Conservation (phyloP, 2,888 invertebrate genomes). For the Marronus borbonicus region DNA sequence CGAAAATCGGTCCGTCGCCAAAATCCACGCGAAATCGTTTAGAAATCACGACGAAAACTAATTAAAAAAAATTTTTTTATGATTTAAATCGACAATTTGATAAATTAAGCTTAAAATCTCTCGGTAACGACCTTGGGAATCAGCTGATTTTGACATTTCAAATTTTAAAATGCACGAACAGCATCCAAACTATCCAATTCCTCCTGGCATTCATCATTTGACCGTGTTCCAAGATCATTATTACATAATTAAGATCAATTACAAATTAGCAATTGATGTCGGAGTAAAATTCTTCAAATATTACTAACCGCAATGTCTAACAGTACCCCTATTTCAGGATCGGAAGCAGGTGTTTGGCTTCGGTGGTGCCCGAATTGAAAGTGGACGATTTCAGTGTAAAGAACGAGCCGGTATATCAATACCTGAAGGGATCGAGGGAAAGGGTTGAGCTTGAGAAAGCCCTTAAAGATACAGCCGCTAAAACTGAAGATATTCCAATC, state of each 20-base stretch:
- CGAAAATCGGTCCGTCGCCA: background rate
- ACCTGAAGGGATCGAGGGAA: slow-evolving; percentile 88
- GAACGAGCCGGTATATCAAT: slow-evolving; percentile 88
- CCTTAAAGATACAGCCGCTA: slow-evolving; percentile 76
- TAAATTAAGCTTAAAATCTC: background rate
- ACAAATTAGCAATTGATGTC: background rate
- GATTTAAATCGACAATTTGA: background rate
- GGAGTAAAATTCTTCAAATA: background rate
- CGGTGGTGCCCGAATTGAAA: slow-evolving; percentile 78
- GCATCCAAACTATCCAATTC: background rate
- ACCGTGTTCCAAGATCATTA: slow-evolving; percentile 8
- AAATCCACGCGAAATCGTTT: background rate
- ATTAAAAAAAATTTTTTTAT: too few species aligned
- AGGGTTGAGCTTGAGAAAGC: slow-evolving; percentile 81
- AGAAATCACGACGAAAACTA: too few species aligned
- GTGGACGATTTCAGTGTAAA: slow-evolving; percentile 79
- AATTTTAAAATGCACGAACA: background rate
- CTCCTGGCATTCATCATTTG: slow-evolving; percentile 4
- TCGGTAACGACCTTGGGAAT: slow-evolving; percentile 39
- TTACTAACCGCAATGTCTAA: too few species aligned
- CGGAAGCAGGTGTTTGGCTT: slow-evolving; percentile 73
- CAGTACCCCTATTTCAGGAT: slow-evolving; percentile 63
- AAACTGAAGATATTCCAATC: slow-evolving; percentile 91
- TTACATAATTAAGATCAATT: slow-evolving; percentile 17
- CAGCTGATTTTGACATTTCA: slow-evolving; percentile 49